Evolutionary conservation across 2,797 vertebrate species (phyloP).

Genomic region (Astyanax mexicanus): DNA sequence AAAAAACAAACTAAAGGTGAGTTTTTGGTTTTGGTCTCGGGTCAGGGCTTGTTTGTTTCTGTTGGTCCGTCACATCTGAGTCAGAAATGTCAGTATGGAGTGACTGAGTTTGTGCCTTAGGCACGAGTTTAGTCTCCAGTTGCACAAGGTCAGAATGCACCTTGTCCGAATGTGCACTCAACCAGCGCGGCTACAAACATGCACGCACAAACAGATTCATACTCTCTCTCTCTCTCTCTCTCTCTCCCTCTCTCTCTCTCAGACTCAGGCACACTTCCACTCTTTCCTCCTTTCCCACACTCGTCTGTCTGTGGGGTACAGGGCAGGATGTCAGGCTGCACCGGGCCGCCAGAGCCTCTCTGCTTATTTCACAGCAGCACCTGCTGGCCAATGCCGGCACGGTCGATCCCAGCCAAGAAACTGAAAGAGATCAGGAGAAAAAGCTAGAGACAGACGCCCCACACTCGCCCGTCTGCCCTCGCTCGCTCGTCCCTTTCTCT

Average conservation of each 20-base stretch:
- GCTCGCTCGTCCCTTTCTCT: constrained; percentile 40
- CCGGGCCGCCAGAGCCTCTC: constrained; percentile 75
- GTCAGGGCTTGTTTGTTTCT: constrained; percentile 40
- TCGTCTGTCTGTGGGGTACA: constrained; percentile 74
- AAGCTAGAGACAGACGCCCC: constrained; percentile 9
- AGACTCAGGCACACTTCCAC: constrained; percentile 8
- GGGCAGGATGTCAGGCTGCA: constrained; percentile 80
- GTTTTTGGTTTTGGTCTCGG: constrained; percentile 26
- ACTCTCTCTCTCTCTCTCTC: constrained; percentile 39
- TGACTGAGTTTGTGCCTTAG: constrained; percentile 48
- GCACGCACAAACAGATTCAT: constrained; percentile 53
- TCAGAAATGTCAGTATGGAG: constrained; percentile 55
- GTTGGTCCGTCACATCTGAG: constrained; percentile 41
- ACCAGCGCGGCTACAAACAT: constrained; percentile 51
- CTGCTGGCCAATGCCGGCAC: constrained; percentile 82
- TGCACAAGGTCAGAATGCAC: constrained; percentile 61
- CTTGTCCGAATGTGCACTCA: constrained; percentile 57
- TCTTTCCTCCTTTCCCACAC: constrained; percentile 33
- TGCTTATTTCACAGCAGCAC: constrained; percentile 87
- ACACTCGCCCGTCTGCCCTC: constrained; percentile 52
- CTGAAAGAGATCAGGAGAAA: constrained; percentile 43
- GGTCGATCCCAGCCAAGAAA: constrained; percentile 56
- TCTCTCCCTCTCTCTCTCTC: constrained; percentile 5
- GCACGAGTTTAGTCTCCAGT: constrained; percentile 58
- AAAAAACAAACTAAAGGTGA: neutral